Base-by-base conservation (phyloP, 1,140 invertebrate genomes). In the Goniozus legneri region DNA sequence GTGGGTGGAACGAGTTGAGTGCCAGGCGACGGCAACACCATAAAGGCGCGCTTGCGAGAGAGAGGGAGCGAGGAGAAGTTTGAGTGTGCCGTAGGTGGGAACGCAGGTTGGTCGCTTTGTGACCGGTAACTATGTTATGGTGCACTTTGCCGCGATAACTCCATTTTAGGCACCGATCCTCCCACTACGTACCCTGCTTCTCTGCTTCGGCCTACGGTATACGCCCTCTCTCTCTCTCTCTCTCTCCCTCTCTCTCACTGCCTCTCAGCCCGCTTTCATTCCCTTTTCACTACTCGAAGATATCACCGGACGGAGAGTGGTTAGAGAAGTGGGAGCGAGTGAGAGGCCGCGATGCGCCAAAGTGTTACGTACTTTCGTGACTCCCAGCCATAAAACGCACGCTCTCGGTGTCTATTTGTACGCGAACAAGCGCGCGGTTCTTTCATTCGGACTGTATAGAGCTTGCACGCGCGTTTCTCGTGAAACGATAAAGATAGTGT, bases 141-240 rank as follows among this genome's bases (percentile, higher is more conserved):
- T 70, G 66, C 70, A 75, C 71, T 75, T 75, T 72, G 63, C 64
- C 58, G 56, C 61, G 64, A 68, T 73, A 71, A 71, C 69, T 70
- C 62, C 57, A 63, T 69, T 72, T 58, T 51, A 47, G 15, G 10
- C n/a, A 21, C 24, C 44, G 42, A 49, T 48, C 44, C 34, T 52
- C 32, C 31, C 35, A 32, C 33, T 40, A 54, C 47, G 41, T 45
- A 8, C 34, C 8, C 8, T 18, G 14, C 4, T 27, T 27, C n/a
- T n/a, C n/a, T n/a, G n/a, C n/a, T n/a, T n/a, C n/a, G n/a, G n/a
- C n/a, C n/a, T n/a, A n/a, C n/a, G n/a, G n/a, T n/a, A n/a, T n/a
- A n/a, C n/a, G n/a, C n/a, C n/a, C 15, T 18, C 8, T 35, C 34
- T 35, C 7, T 14, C 34, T 35, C 2, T 35, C 35, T 10, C 0